phyloP scores from a whole-genome alignment of 1,140 invertebrate species.

The Stegodyphus mimosarum region DNA sequence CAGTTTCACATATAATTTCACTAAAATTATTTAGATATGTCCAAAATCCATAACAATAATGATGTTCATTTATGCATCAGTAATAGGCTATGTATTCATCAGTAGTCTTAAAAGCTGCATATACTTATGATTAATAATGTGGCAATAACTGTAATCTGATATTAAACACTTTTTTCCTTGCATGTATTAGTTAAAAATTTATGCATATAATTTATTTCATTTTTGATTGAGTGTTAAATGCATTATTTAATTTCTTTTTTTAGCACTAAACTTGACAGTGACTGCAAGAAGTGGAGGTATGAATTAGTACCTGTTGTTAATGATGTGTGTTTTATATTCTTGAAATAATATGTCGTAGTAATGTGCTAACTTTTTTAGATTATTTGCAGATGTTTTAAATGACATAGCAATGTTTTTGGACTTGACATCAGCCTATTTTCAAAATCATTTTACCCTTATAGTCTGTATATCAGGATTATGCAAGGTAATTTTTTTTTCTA shows the following conservation, averaged over 20 bases:
- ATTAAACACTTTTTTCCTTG: too few relatives aligned
- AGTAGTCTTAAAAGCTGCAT: too few relatives aligned
- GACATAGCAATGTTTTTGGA: conserved; percentile 88
- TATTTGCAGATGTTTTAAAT: conserved; percentile 95
- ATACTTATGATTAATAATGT: too few relatives aligned
- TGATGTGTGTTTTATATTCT: background rate
- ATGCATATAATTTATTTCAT: too few relatives aligned
- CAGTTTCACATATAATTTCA: too few relatives aligned
- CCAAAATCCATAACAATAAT: too few relatives aligned
- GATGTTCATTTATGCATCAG: too few relatives aligned
- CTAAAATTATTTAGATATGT: too few relatives aligned
- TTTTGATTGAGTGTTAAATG: too few relatives aligned
- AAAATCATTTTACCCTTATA: conserved; percentile 69
- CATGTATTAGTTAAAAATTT: too few relatives aligned
- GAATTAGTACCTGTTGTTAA: background rate
- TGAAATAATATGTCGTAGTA: background rate
- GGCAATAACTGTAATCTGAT: too few relatives aligned
- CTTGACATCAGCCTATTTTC: conserved; percentile 76
- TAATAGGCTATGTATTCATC: too few relatives aligned
- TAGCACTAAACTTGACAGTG: conserved; percentile 79
- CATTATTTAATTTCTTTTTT: conserved; percentile 61
- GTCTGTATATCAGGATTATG: conserved; percentile 71
- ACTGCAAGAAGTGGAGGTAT: conserved; percentile 91
- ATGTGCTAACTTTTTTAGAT: conserved; percentile 64
- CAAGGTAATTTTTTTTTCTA: conserved; percentile 63